These are phyloP conservation scores for Calidris pygmaea DNA, from an alignment of 2,113 vertebrate species.

Conservation along the genomic window DNA sequence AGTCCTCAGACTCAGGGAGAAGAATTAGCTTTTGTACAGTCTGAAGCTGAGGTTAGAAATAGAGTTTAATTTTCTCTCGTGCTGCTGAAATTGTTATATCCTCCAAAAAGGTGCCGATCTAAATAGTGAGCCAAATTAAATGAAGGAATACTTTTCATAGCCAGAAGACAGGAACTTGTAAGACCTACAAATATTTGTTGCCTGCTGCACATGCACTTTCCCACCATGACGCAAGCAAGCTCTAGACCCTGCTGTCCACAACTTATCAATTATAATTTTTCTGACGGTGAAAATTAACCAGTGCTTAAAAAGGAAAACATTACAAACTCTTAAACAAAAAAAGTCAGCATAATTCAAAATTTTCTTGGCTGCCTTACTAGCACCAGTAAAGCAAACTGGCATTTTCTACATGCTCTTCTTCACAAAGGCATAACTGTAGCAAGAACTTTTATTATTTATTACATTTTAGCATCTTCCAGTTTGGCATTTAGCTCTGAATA, in stretches of 20 bases:
- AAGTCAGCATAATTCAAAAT: neutral
- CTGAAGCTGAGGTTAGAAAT: neutral
- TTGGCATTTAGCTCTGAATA: neutral
- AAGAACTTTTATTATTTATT: neutral
- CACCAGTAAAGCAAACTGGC: neutral
- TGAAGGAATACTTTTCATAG: neutral
- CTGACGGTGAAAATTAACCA: neutral
- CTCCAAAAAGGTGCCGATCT: neutral
- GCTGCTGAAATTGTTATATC: neutral
- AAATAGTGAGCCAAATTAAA: constrained; percentile 1
- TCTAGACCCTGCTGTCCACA: neutral
- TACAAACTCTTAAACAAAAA: neutral
- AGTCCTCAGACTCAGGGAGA: neutral
- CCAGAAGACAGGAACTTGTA: neutral
- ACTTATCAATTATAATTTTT: neutral
- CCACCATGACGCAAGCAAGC: neutral
- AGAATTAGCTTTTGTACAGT: neutral
- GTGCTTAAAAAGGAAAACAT: neutral
- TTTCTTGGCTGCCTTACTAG: neutral
- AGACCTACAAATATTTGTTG: neutral
- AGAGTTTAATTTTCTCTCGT: neutral
- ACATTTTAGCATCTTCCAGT: neutral
- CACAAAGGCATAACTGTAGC: neutral
- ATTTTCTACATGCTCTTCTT: neutral
- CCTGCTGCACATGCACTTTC: neutral